Conservation (phyloP, 2,113 vertebrate genomes). For the Stegostoma tigrinum region DNA sequence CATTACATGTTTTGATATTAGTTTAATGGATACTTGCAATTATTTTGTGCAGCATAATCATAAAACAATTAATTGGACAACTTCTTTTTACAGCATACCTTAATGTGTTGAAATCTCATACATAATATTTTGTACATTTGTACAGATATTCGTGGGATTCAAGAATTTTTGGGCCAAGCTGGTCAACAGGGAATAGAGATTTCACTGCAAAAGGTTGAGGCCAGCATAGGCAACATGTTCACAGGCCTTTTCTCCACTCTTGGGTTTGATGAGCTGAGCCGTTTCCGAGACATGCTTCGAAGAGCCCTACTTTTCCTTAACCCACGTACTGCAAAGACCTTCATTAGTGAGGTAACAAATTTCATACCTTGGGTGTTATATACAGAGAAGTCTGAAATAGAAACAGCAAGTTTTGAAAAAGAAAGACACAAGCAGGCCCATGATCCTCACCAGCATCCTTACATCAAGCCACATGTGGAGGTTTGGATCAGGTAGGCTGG, state of each 20-base stretch:
- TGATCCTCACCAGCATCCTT: neutral
- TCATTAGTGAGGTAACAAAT: slow-evolving; percentile 35
- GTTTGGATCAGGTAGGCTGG: too few relatives aligned
- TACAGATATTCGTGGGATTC: slow-evolving; percentile 33
- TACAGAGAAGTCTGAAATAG: neutral
- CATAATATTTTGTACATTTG: neutral
- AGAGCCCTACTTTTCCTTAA: slow-evolving; percentile 32
- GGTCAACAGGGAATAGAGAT: slow-evolving; percentile 29
- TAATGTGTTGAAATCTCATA: neutral
- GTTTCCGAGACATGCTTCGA: slow-evolving; percentile 35
- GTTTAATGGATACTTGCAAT: neutral
- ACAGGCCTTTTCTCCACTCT: slow-evolving; percentile 18
- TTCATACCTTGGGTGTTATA: neutral
- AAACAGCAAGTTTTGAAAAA: neutral
- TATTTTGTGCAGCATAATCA: neutral
- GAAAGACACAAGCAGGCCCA: neutral
- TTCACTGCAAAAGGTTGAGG: slow-evolving; percentile 31
- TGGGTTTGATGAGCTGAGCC: slow-evolving; percentile 31
- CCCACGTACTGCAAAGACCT: slow-evolving; percentile 33
- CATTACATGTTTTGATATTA: neutral
- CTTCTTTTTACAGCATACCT: neutral
- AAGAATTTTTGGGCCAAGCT: slow-evolving; percentile 29
- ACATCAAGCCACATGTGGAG: neutral
- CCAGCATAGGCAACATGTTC: slow-evolving; percentile 27
- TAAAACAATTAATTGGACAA: neutral